phyloP scores from a whole-genome alignment of 2,888 invertebrate genomes.

The Camptogramma bilineatum region DNA sequence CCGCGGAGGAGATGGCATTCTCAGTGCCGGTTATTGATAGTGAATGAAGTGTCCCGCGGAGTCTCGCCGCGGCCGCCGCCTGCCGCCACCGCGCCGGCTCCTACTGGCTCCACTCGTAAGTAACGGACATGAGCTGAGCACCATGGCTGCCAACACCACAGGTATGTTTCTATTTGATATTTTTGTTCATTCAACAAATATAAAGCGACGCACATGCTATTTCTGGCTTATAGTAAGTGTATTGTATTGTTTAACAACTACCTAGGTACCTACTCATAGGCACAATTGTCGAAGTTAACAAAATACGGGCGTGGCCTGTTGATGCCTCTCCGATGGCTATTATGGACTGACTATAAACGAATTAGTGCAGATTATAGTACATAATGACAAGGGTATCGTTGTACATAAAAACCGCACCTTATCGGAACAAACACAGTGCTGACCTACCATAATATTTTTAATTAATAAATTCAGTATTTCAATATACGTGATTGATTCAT shows the following conservation, averaged over 20 bases:
- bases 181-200: not conserved
- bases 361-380: constrained; percentile 63
- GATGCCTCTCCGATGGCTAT: constrained; percentile 56
- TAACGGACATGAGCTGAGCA: constrained; percentile 43
- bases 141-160: constrained; percentile 37
- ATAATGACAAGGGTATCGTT: constrained; percentile 45
- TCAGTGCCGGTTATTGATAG: constrained; percentile 65
- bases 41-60: constrained; percentile 63
- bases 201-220: not conserved
- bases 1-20: constrained; percentile 60
- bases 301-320: constrained; percentile 70
- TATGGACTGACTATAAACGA: constrained; percentile 61
- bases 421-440: constrained; percentile 43
- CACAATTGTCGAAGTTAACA: constrained; percentile 51
- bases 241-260: constrained; percentile 38
- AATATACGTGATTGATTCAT: not conserved
- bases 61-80: constrained; percentile 36
- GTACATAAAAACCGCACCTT: constrained; percentile 52
- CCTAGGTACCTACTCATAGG: constrained; percentile 19
- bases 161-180: constrained; percentile 35
- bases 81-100: constrained; percentile 11
- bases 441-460: constrained; percentile 50
- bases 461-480: constrained; percentile 1
- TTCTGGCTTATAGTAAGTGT: constrained; percentile 2
- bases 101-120: constrained; percentile 36